These are phyloP conservation scores for Alca torda DNA, from an alignment of 2,797 vertebrate species.

Conservation along the genomic window DNA sequence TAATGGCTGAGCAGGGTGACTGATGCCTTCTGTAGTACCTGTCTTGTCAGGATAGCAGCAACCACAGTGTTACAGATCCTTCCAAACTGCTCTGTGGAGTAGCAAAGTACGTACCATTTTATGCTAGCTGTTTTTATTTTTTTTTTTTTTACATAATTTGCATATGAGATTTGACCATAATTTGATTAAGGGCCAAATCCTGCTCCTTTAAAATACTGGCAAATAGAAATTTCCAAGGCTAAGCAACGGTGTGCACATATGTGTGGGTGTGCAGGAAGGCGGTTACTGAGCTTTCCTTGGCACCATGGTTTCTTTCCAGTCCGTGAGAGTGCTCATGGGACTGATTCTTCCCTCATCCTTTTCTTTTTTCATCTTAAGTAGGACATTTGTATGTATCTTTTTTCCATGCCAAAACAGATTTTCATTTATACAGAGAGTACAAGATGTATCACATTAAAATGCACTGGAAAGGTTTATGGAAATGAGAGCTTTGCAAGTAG, in stretches of 20 bases:
- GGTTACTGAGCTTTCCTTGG: not conserved
- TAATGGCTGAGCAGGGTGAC: not conserved
- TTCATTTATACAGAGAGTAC: not conserved
- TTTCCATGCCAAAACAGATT: not conserved
- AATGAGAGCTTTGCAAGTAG: not conserved
- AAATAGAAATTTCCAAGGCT: not conserved
- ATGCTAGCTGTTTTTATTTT: not conserved
- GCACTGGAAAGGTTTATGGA: not conserved
- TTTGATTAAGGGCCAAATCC: not conserved
- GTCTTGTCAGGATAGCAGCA: not conserved
- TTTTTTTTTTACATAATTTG: not conserved
- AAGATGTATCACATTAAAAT: not conserved
- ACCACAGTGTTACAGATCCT: not conserved
- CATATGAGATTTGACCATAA: not conserved
- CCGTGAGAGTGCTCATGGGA: not conserved
- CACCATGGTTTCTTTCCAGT: not conserved
- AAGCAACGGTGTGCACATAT: not conserved
- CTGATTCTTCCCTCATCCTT: not conserved
- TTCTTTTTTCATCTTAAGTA: not conserved
- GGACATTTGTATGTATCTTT: not conserved
- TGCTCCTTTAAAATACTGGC: not conserved
- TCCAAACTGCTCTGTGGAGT: not conserved
- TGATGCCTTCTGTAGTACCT: not conserved
- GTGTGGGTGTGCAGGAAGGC: not conserved
- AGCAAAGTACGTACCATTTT: not conserved